Percentiles rank a stretch among this genome's conserved stretches.
Evolutionary conservation across 1,140 invertebrate genomes (phyloP).

Genomic region (Acyrthosiphon pisum): DNA sequence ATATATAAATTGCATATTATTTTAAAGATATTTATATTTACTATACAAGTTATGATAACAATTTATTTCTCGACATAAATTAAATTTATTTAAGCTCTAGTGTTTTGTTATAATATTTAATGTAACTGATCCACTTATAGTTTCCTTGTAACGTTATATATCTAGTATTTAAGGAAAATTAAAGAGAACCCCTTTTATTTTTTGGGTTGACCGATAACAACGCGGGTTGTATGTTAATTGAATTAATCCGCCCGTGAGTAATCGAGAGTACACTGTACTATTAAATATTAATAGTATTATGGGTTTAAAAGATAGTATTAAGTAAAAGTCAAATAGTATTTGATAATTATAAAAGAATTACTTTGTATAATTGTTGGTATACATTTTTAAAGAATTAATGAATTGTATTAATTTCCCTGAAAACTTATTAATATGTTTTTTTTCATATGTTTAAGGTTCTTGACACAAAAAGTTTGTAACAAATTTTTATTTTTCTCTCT

Average conservation of each 20-base stretch:
- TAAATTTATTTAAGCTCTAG: too few species aligned
- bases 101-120: neutral
- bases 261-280: too few species aligned
- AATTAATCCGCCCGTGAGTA: too few species aligned
- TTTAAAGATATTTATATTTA: neutral
- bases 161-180: too few species aligned
- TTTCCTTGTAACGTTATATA: neutral
- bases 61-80: neutral
- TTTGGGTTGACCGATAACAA: too few species aligned
- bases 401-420: neutral
- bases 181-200: too few species aligned
- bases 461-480: conserved; percentile 71
- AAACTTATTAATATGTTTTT: neutral
- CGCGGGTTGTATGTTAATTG: too few species aligned
- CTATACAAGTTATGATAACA: neutral
- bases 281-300: neutral
- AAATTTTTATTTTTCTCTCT: conserved; percentile 71
- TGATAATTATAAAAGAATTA: neutral
- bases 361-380: neutral
- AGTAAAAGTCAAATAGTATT: neutral
- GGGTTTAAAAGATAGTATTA: neutral
- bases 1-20: neutral
- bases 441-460: conserved; percentile 66
- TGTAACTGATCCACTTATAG: neutral
- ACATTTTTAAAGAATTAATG: neutral